Conservation (phyloP, 2,888 invertebrate genomes). For the Leptinotarsa peninsularis region DNA sequence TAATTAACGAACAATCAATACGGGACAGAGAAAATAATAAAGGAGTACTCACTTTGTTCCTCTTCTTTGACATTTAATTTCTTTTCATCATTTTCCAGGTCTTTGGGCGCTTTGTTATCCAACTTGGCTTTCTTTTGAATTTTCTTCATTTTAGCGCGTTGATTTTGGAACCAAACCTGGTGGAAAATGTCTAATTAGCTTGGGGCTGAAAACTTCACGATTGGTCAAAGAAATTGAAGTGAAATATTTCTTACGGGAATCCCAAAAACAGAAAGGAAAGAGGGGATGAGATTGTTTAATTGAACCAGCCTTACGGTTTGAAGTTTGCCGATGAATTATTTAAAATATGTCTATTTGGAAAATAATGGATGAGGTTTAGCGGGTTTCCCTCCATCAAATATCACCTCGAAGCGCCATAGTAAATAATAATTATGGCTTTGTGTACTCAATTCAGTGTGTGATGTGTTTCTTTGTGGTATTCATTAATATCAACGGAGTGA, state of each 20-base stretch:
- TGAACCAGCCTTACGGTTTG: too few species aligned
- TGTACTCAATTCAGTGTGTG: too few species aligned
- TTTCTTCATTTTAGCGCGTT: constrained; percentile 75
- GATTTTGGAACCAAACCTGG: constrained; percentile 77
- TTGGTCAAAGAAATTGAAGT: neutral
- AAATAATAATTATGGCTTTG: too few species aligned
- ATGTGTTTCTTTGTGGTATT: too few species aligned
- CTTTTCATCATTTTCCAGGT: constrained; percentile 67
- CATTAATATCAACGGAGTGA: too few species aligned
- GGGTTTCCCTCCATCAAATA: too few species aligned
- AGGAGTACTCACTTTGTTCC: constrained; percentile 69
- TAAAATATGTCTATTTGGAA: too few species aligned
- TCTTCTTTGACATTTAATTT: constrained; percentile 71
- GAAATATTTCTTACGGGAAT: neutral
- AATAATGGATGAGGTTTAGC: too few species aligned
- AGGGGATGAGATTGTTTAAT: too few species aligned
- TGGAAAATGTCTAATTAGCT: constrained; percentile 52
- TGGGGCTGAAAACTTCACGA: neutral
- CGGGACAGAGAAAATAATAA: constrained; percentile 9
- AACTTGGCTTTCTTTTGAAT: constrained; percentile 75
- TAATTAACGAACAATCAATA: constrained; percentile 27
- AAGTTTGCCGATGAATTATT: too few species aligned
- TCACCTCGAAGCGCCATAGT: too few species aligned
- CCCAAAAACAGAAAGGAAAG: too few species aligned
- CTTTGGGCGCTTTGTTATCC: constrained; percentile 69